Conservation (phyloP, 2,888 invertebrate genomes). For the Sinopyrophorus schimmeli region DNA sequence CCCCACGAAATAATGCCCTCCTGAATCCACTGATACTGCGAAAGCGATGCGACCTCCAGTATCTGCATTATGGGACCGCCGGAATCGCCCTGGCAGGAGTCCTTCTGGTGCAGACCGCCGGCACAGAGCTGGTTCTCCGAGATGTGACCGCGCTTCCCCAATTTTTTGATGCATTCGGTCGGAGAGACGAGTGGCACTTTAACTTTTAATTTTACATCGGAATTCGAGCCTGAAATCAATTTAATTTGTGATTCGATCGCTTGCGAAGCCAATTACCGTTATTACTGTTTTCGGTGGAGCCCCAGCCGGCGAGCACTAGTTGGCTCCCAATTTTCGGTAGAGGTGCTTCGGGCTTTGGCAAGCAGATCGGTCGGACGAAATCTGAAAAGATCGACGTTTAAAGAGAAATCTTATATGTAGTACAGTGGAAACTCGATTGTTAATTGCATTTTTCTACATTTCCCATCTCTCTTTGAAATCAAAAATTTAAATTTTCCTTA, state of each 20-base stretch:
- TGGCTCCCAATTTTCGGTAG: conserved; percentile 7
- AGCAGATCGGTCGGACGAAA: conserved; percentile 61
- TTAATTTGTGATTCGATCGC: neutral
- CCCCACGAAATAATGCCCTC: conserved; percentile 85
- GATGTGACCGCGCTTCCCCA: conserved; percentile 1
- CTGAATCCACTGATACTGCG: conserved; percentile 9
- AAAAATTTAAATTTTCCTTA: no score
- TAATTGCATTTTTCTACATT: no score
- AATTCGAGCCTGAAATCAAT: conserved; percentile 5
- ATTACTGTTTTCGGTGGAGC: conserved; percentile 27
- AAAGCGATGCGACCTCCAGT: neutral
- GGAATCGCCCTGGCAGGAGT: conserved; percentile 76
- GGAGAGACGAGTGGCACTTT: conserved; percentile 23
- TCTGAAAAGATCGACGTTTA: no score
- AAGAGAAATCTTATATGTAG: no score
- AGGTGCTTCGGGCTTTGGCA: conserved; percentile 51
- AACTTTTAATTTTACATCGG: conserved; percentile 25
- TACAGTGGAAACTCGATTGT: no score
- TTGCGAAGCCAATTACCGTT: no score
- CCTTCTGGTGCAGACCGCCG: conserved; percentile 55
- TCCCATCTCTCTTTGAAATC: no score
- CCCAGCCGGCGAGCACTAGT: conserved; percentile 29
- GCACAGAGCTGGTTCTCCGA: conserved; percentile 45
- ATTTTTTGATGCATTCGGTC: conserved; percentile 15
- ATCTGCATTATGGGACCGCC: conserved; percentile 68